Evolutionary conservation across 2,113 vertebrate species (phyloP).

Genomic region (Seriola rivoliana): DNA sequence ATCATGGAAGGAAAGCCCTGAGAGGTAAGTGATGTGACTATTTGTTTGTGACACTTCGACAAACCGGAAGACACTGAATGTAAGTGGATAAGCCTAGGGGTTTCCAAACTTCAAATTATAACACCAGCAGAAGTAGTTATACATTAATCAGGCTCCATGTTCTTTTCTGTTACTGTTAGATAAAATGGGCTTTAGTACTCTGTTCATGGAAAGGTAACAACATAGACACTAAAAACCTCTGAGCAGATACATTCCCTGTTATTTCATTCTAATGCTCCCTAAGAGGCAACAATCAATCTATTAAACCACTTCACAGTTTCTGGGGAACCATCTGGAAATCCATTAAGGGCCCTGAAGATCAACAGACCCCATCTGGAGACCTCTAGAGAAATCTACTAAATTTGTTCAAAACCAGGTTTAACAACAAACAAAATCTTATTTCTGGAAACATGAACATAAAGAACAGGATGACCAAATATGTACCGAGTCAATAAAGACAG

Average conservation of each 20-base stretch:
- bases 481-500: neutral
- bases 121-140: neutral
- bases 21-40: slow-evolving; percentile 10
- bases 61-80: neutral
- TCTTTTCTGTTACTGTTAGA: neutral
- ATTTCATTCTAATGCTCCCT: neutral
- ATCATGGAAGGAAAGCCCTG: neutral
- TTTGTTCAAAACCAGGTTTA: neutral
- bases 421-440: neutral
- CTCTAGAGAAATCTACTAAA: neutral
- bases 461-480: neutral
- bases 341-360: neutral
- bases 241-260: neutral
- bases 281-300: neutral
- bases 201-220: neutral
- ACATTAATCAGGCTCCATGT: neutral
- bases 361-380: neutral
- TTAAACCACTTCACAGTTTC: slow-evolving; percentile 11
- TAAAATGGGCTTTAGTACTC: no score
- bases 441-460: neutral
- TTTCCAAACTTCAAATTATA: neutral
- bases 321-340: neutral
- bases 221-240: neutral
- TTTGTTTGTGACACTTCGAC: neutral
- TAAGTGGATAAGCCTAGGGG: neutral